Evolutionary conservation across 2,113 vertebrate genomes (phyloP).

Genomic region (Dunckerocampus dactyliophorus): DNA sequence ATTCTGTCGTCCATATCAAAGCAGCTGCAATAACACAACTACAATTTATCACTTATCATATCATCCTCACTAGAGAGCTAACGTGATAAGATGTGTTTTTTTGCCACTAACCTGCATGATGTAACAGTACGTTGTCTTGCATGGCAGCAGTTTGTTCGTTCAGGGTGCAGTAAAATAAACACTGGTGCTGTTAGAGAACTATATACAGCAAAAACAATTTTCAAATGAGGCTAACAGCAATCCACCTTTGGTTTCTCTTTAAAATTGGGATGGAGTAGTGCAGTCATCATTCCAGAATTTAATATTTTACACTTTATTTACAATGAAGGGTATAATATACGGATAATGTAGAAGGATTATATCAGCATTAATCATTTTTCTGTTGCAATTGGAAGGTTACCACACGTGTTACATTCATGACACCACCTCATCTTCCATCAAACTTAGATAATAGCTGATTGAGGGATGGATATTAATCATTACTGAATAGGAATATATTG

Average conservation of each 20-base stretch:
- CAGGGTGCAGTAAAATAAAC: slow-evolving; percentile 20
- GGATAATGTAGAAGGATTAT: slow-evolving; percentile 20
- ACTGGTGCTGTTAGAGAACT: neutral
- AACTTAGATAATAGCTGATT: neutral
- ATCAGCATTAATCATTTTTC: slow-evolving; percentile 15
- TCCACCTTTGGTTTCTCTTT: too few species aligned
- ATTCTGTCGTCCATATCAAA: slow-evolving; percentile 2
- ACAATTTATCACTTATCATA: neutral
- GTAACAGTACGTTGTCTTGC: slow-evolving; percentile 3
- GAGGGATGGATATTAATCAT: neutral
- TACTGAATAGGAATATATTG: slow-evolving; percentile 3
- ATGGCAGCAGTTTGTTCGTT: neutral
- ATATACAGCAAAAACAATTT: neutral
- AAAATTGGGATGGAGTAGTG: neutral
- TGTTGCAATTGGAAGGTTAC: slow-evolving; percentile 2
- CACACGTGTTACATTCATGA: neutral
- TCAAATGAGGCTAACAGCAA: too few species aligned
- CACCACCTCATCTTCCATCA: neutral
- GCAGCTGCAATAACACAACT: neutral
- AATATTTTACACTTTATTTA: slow-evolving; percentile 48
- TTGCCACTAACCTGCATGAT: slow-evolving; percentile 3
- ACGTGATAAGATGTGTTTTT: slow-evolving; percentile 42
- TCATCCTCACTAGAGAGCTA: neutral
- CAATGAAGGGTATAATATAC: slow-evolving; percentile 22
- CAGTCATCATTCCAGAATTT: slow-evolving; percentile 18